Percentiles rank a stretch among this genome's conserved stretches.
Conservation (phyloP, 2,797 vertebrate genomes). For the Typhlichthys subterraneus region DNA sequence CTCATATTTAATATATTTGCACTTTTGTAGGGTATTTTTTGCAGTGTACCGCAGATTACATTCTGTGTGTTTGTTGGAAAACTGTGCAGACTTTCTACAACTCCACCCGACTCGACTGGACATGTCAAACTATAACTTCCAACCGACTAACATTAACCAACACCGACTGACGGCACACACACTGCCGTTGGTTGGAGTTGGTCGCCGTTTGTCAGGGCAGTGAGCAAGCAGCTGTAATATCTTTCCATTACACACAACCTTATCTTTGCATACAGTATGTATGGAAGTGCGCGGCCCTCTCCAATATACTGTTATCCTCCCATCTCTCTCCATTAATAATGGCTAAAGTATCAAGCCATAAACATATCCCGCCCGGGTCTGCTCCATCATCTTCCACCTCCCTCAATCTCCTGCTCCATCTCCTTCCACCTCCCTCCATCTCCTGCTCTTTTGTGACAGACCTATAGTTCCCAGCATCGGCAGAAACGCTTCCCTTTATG, state of each 20-base stretch:
- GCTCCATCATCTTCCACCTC: conserved; percentile 37
- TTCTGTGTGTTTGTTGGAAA: no score
- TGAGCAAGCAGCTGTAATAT: conserved; percentile 27
- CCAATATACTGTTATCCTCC: conserved; percentile 36
- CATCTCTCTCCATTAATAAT: conserved; percentile 55
- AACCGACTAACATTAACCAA: no score
- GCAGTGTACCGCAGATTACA: no score
- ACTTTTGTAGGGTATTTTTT: no score
- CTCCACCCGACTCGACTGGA: no score
- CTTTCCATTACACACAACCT: conserved; percentile 31
- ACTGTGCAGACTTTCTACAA: no score
- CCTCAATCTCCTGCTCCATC: conserved; percentile 46
- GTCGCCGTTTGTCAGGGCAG: no score
- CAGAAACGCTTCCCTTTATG: conserved; percentile 49
- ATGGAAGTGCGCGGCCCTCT: conserved; percentile 19
- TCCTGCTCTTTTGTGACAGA: conserved; percentile 30
- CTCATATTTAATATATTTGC: no score
- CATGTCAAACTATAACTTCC: no score
- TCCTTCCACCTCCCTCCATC: conserved; percentile 23
- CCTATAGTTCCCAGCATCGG: conserved; percentile 37
- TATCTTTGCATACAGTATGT: conserved; percentile 40
- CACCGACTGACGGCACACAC: no score
- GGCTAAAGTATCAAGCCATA: conserved; percentile 34
- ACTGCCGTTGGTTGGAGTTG: no score
- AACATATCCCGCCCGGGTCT: conserved; percentile 20